A percentile compares a stretch with the other conserved stretches of the same genome.
These are phyloP conservation scores for Bolinopsis microptera DNA, from an alignment of 37 sponge, comb jelly and placozoan species.

Conservation along the genomic window DNA sequence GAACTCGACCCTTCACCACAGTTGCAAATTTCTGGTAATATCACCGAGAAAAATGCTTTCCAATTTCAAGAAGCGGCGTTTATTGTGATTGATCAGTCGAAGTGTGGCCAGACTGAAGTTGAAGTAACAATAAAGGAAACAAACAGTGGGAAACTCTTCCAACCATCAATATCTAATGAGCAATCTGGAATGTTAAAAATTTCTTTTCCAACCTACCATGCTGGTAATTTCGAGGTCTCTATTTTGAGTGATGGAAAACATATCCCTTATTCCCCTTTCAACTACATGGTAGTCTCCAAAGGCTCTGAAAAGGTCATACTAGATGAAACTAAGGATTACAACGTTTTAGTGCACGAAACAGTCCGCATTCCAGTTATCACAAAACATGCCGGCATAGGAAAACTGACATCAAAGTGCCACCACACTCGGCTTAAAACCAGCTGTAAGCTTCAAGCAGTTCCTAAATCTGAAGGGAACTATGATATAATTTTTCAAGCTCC, in stretches of 20 bases:
- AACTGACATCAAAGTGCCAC: slow-evolving; percentile 4
- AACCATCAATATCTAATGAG: background rate
- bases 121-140: background rate
- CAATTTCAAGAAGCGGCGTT: background rate
- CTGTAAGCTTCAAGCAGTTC: slow-evolving; percentile 10
- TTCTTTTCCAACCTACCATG: slow-evolving; percentile 11
- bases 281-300: background rate
- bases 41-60: background rate
- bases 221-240: background rate
- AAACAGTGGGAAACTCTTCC: background rate
- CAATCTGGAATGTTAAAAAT: background rate
- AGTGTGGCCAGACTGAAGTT: background rate
- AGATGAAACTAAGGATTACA: background rate
- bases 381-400: slow-evolving; percentile 3
- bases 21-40: background rate
- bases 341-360: background rate
- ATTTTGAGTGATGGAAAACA: background rate
- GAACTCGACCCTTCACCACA: background rate
- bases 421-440: background rate
- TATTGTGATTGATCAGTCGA: background rate
- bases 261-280: slow-evolving; percentile 2
- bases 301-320: background rate
- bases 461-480: slow-evolving; percentile 27
- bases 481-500: slow-evolving; percentile 12
- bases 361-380: background rate